A percentile compares a stretch with the other conserved stretches of the same genome.
phyloP scores from a whole-genome alignment of 2,888 invertebrate genomes.

The Zygaena filipendulae region DNA sequence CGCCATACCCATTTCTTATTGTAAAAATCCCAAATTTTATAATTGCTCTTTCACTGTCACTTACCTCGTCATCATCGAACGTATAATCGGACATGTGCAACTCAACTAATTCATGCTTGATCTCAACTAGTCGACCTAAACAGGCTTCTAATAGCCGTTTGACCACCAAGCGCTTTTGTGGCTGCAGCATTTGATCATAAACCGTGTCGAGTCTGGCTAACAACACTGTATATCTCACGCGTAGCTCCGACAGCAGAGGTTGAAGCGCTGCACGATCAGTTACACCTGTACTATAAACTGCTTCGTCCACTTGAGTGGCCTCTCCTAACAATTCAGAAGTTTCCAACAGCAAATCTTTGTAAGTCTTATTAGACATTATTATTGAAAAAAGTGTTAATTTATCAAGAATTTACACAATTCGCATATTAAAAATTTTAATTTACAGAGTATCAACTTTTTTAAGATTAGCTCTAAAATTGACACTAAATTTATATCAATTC shows the following conservation, averaged over 20 bases:
- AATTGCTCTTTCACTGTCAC: no score
- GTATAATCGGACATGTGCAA: slow-evolving; percentile 87
- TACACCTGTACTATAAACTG: slow-evolving; percentile 69
- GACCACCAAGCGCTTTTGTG: slow-evolving; percentile 89
- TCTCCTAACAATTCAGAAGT: slow-evolving; percentile 65
- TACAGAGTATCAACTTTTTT: no score
- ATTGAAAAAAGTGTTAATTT: no score
- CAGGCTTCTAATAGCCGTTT: slow-evolving; percentile 78
- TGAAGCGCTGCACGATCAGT: slow-evolving; percentile 71
- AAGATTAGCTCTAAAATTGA: no score
- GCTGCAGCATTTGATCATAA: slow-evolving; percentile 92
- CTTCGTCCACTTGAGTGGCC: slow-evolving; percentile 70
- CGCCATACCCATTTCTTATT: no score
- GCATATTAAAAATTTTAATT: no score
- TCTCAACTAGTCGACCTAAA: slow-evolving; percentile 85
- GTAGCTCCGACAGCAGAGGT: slow-evolving; percentile 74
- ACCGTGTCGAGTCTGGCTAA: slow-evolving; percentile 80
- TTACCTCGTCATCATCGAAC: slow-evolving; percentile 79
- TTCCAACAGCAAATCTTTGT: slow-evolving; percentile 74
- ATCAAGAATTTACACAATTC: slow-evolving; percentile 8
- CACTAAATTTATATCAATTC: no score
- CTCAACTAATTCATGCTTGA: slow-evolving; percentile 89
- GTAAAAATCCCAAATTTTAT: no score
- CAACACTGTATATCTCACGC: slow-evolving; percentile 83
- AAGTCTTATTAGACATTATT: slow-evolving; percentile 79